Evolutionary conservation across 2,113 vertebrate species (phyloP).

Genomic region (Hystrix cristata): DNA sequence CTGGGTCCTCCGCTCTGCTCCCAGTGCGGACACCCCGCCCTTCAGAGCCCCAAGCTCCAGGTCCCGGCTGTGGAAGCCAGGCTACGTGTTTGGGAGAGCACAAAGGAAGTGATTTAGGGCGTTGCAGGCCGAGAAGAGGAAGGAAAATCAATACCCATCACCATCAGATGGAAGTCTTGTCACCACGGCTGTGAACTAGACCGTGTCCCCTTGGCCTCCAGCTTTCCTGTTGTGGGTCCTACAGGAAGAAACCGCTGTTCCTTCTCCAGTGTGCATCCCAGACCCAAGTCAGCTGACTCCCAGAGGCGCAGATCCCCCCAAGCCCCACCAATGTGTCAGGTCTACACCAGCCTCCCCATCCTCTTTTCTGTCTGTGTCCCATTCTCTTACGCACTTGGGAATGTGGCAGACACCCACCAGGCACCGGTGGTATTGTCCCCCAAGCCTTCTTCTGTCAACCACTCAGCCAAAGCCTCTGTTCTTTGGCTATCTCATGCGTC

Average conservation of each 20-base stretch:
- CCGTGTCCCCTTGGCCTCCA: neutral
- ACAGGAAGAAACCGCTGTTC: neutral
- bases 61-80: conserved; percentile 51
- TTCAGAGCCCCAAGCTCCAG: conserved; percentile 29
- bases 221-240: neutral
- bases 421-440: neutral
- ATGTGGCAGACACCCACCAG: neutral
- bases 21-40: neutral
- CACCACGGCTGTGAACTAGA: conserved; percentile 47
- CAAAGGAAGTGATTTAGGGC: conserved; percentile 76
- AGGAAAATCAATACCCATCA: conserved; percentile 72
- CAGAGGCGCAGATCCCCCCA: neutral
- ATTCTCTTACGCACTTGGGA: neutral
- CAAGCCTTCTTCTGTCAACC: fast-evolving
- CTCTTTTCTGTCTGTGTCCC: fast-evolving
- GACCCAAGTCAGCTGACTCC: neutral
- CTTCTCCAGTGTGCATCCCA: fast-evolving
- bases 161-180: conserved; percentile 63
- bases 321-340: fast-evolving
- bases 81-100: conserved; percentile 45
- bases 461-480: no score
- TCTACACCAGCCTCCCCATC: fast-evolving
- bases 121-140: conserved; percentile 35
- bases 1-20: neutral
- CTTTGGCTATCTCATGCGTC: fast-evolving